Conservation (phyloP, 2,888 invertebrate species). For the Latheticus oryzae region DNA sequence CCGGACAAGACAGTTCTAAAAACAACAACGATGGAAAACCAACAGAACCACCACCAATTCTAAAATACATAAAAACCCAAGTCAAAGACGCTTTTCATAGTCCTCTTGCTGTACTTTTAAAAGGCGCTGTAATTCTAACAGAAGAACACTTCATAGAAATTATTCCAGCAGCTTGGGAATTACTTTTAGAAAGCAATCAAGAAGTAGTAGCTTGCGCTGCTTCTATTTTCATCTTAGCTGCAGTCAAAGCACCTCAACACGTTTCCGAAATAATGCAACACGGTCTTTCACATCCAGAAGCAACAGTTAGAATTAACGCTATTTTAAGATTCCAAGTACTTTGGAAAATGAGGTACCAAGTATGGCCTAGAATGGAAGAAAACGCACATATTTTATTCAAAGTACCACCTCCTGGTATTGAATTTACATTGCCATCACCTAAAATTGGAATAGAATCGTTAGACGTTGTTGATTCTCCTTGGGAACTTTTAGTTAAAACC, state of each 20-base stretch:
- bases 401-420: constrained; percentile 98
- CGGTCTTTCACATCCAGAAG: constrained; percentile 86
- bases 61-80: constrained; percentile 84
- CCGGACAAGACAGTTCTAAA: constrained; percentile 60
- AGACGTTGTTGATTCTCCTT: constrained; percentile 97
- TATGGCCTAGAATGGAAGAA: constrained; percentile 99
- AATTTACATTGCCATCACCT: constrained; percentile 98
- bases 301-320: constrained; percentile 84
- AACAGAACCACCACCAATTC: constrained; percentile 75
- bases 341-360: constrained; percentile 97
- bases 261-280: constrained; percentile 91
- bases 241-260: constrained; percentile 91
- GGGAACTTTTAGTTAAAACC: constrained; percentile 98
- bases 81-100: constrained; percentile 91
- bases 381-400: constrained; percentile 95
- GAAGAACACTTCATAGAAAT: constrained; percentile 91
- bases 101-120: constrained; percentile 86
- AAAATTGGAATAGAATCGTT: constrained; percentile 96
- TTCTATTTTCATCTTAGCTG: constrained; percentile 90
- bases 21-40: constrained; percentile 63
- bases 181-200: constrained; percentile 91
- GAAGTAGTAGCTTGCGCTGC: constrained; percentile 88
- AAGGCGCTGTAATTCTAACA: constrained; percentile 88
- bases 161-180: constrained; percentile 94
- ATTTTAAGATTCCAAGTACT: constrained; percentile 91